Conservation (phyloP, 2,797 vertebrate species). For the Valencia hispanica region DNA sequence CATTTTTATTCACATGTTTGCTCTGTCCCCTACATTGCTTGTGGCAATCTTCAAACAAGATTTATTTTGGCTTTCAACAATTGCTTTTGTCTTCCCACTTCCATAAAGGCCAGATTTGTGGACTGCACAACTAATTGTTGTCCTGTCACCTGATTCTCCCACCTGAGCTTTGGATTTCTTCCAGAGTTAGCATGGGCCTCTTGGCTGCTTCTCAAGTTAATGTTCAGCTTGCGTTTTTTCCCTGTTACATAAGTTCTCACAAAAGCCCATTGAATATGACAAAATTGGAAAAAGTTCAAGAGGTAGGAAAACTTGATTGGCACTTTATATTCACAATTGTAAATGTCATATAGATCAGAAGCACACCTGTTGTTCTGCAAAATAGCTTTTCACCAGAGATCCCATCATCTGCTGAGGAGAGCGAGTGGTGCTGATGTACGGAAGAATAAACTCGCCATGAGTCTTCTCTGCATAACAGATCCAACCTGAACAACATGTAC, state of each 20-base stretch:
- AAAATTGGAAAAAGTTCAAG: not conserved
- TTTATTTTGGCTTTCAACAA: too few species aligned
- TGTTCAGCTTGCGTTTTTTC: too few species aligned
- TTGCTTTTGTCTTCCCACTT: too few species aligned
- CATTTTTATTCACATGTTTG: too few species aligned
- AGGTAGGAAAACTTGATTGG: not conserved
- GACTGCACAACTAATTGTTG: too few species aligned
- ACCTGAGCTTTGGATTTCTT: too few species aligned
- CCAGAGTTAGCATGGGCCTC: too few species aligned
- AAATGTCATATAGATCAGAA: not conserved
- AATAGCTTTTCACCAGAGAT: constrained; percentile 89
- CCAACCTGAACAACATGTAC: constrained; percentile 84
- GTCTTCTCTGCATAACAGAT: constrained; percentile 99
- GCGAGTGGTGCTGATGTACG: constrained; percentile 90
- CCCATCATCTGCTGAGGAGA: constrained; percentile 98
- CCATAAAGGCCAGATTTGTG: too few species aligned
- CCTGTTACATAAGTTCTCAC: not conserved
- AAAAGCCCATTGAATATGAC: not conserved
- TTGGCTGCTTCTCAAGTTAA: too few species aligned
- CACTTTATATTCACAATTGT: not conserved
- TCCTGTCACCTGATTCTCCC: too few species aligned
- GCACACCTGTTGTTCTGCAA: constrained; percentile 87
- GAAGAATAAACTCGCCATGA: constrained; percentile 90
- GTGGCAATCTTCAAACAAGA: too few species aligned
- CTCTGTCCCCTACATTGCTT: too few species aligned